phyloP scores from a whole-genome alignment of 2,797 vertebrate genomes.

The Somateria mollissima region DNA sequence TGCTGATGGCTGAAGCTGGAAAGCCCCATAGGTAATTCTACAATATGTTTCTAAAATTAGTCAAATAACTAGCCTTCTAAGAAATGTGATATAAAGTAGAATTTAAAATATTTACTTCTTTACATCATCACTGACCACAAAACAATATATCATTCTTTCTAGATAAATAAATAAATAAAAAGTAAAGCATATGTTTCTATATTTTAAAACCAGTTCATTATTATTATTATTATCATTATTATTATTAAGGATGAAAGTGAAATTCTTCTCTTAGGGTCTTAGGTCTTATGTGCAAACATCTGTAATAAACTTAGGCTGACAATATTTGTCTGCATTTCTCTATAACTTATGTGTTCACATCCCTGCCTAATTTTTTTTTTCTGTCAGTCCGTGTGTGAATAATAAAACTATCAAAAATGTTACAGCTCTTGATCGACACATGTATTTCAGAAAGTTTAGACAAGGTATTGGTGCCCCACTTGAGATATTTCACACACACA shows the following conservation, averaged over 20 bases:
- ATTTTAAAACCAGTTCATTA: neutral
- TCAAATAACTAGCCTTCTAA: neutral
- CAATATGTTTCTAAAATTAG: neutral
- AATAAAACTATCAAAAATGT: neutral
- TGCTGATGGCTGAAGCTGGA: neutral
- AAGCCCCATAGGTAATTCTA: neutral
- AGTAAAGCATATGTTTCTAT: neutral
- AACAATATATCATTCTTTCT: neutral
- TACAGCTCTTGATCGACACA: neutral
- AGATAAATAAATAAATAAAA: neutral
- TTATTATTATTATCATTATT: too few relatives aligned
- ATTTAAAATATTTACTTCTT: neutral
- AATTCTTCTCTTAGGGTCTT: neutral
- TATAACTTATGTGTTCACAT: neutral
- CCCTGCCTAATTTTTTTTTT: neutral
- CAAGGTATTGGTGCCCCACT: neutral
- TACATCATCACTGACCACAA: neutral
- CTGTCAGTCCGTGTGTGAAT: neutral
- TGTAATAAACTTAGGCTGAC: neutral
- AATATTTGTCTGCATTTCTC: neutral
- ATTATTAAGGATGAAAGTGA: neutral
- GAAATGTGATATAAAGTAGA: neutral
- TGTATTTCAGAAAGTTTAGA: neutral
- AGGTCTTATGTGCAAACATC: neutral
- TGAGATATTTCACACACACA: neutral